Percentiles rank a stretch among this genome's conserved stretches.
These are phyloP conservation scores for Vimba vimba DNA, from an alignment of 2,113 vertebrate species.

Conservation along the genomic window DNA sequence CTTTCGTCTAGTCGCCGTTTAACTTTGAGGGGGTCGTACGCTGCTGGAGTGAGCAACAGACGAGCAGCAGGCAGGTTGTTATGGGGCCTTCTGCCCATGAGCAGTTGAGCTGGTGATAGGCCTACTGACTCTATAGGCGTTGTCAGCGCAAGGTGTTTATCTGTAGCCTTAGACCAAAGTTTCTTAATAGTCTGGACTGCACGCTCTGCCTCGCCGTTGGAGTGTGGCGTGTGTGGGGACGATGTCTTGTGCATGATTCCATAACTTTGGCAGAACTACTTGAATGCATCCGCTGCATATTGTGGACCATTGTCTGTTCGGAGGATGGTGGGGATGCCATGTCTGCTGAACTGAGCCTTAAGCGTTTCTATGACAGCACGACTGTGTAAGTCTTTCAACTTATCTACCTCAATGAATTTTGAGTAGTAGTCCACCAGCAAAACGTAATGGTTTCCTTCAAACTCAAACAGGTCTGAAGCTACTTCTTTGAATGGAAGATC, in stretches of 20 bases:
- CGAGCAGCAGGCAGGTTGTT: constrained; percentile 20
- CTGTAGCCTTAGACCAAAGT: constrained; percentile 28
- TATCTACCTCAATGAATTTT: constrained; percentile 43
- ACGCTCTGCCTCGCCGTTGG: constrained; percentile 25
- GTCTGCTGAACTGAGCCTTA: constrained; percentile 47
- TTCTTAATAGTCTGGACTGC: constrained; percentile 28
- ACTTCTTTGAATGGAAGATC: constrained; percentile 39
- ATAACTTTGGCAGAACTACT: too few species aligned
- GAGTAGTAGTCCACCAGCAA: constrained; percentile 46
- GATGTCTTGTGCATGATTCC: background rate
- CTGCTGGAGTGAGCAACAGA: constrained; percentile 10
- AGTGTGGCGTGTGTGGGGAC: constrained; percentile 34
- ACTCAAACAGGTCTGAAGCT: constrained; percentile 48
- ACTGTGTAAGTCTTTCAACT: constrained; percentile 22
- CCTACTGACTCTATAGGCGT: background rate
- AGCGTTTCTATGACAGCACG: constrained; percentile 28
- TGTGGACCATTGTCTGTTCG: constrained; percentile 36
- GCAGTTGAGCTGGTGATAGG: constrained; percentile 16
- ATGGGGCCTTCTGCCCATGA: constrained; percentile 36
- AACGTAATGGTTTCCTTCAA: constrained; percentile 40
- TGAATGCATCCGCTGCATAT: constrained; percentile 16
- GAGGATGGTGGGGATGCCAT: constrained; percentile 11
- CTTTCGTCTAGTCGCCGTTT: background rate
- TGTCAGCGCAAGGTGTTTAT: constrained; percentile 37
- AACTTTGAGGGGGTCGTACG: constrained; percentile 20